These are phyloP conservation scores for Geophilus truncorum DNA, from an alignment of 2,888 invertebrate genomes.

Conservation along the genomic window DNA sequence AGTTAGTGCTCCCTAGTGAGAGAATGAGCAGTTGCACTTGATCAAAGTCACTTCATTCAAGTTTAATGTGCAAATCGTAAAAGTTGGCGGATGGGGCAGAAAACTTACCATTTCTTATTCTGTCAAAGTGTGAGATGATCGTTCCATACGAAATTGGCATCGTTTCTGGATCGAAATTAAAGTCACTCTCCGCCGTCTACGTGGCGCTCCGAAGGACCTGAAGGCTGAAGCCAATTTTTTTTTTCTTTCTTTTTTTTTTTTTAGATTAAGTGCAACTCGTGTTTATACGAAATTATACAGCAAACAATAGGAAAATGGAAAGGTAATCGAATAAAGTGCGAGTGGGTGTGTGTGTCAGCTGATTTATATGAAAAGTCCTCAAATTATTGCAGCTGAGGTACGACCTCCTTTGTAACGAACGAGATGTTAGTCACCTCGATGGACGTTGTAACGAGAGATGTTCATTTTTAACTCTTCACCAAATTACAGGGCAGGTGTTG, in stretches of 20 bases:
- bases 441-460: background rate
- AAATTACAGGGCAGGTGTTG: constrained; percentile 27
- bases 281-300: background rate
- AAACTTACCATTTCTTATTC: constrained; percentile 7
- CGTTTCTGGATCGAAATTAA: background rate
- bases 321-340: constrained; percentile 25
- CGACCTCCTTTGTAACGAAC: background rate
- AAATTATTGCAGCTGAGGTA: constrained; percentile 15
- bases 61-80: constrained; percentile 12
- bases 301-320: background rate
- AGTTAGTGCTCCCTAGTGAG: constrained; percentile 21
- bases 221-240: background rate
- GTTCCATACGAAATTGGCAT: background rate
- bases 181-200: background rate
- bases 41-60: constrained; percentile 14
- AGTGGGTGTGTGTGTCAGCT: constrained; percentile 23
- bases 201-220: background rate
- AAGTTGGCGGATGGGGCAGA: constrained; percentile 4
- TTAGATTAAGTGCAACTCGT: background rate
- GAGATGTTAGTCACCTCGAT: background rate
- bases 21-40: constrained; percentile 27
- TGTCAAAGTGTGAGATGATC: background rate
- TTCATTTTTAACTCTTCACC: constrained; percentile 23
- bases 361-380: constrained; percentile 22
- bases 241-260: background rate